A percentile compares a stretch with the other conserved stretches of the same genome.
These are phyloP conservation scores for Macaca mulatta DNA, from an alignment of 2,113 vertebrate species.

Conservation along the genomic window DNA sequence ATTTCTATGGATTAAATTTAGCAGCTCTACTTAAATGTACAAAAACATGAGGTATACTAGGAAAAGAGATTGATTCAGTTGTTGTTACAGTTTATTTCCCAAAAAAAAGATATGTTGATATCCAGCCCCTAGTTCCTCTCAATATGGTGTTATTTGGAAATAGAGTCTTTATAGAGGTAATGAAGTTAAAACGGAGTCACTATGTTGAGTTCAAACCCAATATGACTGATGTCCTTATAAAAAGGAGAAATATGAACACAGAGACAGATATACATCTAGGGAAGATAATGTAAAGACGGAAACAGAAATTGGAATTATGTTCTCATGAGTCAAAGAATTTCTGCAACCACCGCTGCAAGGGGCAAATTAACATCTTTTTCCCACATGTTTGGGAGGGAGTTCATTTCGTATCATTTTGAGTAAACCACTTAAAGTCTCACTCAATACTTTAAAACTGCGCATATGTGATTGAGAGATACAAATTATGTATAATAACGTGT, in stretches of 20 bases:
- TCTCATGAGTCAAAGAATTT: neutral
- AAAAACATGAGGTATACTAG: neutral
- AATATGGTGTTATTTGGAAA: neutral
- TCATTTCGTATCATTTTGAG: neutral
- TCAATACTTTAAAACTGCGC: neutral
- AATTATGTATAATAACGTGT: neutral
- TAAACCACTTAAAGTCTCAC: neutral
- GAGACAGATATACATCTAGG: neutral
- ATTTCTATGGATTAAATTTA: conserved; percentile 3
- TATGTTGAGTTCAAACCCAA: neutral
- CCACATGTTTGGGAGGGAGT: neutral
- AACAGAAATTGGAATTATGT: neutral
- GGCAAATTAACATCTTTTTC: neutral
- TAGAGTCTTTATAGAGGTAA: neutral
- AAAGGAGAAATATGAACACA: neutral
- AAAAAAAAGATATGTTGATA: neutral
- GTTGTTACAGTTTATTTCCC: neutral
- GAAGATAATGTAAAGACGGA: neutral
- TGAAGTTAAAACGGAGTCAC: neutral
- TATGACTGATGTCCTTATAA: neutral
- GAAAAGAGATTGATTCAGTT: fast-evolving
- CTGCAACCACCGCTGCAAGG: neutral
- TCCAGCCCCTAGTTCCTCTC: neutral
- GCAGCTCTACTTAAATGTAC: neutral
- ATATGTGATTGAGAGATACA: neutral